Evolutionary conservation across 2,797 vertebrate species (phyloP).

Genomic region (Pangasius larnaudii): DNA sequence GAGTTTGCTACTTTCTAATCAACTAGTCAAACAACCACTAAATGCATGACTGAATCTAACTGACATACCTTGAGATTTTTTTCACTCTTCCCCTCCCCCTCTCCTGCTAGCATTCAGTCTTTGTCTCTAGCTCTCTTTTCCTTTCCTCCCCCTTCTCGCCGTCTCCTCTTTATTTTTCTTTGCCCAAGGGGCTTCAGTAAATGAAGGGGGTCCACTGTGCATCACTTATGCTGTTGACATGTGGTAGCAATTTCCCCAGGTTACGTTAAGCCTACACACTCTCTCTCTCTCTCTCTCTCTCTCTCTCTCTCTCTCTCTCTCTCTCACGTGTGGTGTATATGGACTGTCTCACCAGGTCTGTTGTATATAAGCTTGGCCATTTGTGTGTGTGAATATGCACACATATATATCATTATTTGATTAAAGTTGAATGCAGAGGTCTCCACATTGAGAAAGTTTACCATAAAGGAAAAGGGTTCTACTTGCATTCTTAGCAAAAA

Average conservation of each 20-base stretch:
- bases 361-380: neutral
- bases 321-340: neutral
- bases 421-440: neutral
- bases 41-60: neutral
- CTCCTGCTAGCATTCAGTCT: neutral
- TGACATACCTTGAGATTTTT: neutral
- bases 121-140: slow-evolving; percentile 15
- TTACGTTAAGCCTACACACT: slow-evolving; percentile 50
- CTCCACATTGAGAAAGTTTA: neutral
- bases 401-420: neutral
- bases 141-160: slow-evolving; percentile 11
- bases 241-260: slow-evolving; percentile 65
- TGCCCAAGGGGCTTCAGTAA: slow-evolving; percentile 53
- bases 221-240: slow-evolving; percentile 58
- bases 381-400: neutral
- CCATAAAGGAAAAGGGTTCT: neutral
- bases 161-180: slow-evolving; percentile 53
- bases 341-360: slow-evolving; percentile 16
- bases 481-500: neutral
- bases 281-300: neutral
- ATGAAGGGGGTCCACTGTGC: slow-evolving; percentile 54
- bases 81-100: neutral
- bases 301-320: neutral
- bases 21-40: slow-evolving; percentile 26
- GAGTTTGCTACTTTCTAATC: slow-evolving; percentile 7